Conservation (phyloP, 2,888 invertebrate genomes). For the Lingula anatina region DNA sequence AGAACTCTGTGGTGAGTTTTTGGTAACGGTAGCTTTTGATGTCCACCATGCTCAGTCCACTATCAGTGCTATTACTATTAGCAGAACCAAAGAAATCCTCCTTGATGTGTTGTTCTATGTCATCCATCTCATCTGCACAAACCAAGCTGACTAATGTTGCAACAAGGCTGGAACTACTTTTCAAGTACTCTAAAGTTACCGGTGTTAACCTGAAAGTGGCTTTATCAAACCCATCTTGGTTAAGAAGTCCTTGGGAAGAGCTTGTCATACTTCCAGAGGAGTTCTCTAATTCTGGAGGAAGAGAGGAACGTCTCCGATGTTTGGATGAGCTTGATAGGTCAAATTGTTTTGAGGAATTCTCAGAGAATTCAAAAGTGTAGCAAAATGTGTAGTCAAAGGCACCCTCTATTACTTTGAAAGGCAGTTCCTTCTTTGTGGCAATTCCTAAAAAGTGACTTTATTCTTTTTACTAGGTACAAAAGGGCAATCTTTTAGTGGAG, state of each 20-base stretch:
- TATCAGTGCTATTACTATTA: constrained; percentile 2
- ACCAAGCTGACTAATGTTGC: constrained; percentile 42
- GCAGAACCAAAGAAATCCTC: constrained; percentile 25
- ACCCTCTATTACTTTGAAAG: constrained; percentile 22
- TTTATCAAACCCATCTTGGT: background rate
- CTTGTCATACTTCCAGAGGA: no score
- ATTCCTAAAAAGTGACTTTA: no score
- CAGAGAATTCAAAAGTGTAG: constrained; percentile 26
- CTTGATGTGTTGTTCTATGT: constrained; percentile 27
- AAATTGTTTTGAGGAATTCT: no score
- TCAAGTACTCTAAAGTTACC: constrained; percentile 39
- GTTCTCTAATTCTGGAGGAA: constrained; percentile 7
- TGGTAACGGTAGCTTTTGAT: constrained; percentile 42
- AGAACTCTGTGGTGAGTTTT: constrained; percentile 33
- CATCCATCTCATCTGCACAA: constrained; percentile 38
- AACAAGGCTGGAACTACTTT: constrained; percentile 33
- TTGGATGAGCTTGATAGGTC: no score
- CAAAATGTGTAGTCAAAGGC: constrained; percentile 20
- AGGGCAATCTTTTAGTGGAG: no score
- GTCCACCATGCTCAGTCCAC: constrained; percentile 34
- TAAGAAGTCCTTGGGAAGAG: no score
- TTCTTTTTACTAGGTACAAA: no score
- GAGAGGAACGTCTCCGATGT: constrained; percentile 11
- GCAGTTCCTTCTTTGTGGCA: constrained; percentile 18
- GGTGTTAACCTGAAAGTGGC: constrained; percentile 29